Percentiles rank a stretch among this genome's conserved stretches.
Conservation (phyloP, 37 sponge, comb jelly and placozoan genomes). For the Amphimedon queenslandica region DNA sequence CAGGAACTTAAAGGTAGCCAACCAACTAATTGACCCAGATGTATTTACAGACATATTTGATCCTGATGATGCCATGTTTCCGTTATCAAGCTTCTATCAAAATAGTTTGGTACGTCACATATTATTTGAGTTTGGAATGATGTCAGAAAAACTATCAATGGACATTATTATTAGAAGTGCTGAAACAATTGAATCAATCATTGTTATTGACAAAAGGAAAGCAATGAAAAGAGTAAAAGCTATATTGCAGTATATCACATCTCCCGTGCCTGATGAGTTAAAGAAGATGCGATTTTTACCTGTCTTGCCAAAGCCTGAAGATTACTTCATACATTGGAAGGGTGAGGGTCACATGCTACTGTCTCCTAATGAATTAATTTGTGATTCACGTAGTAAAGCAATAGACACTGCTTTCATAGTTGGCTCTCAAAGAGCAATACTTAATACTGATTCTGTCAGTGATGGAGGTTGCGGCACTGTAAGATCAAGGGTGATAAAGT, state of each 20-base stretch:
- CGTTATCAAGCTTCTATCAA: conserved; percentile 7
- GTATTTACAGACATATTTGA: conserved; percentile 5
- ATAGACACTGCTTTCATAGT: not conserved
- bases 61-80: conserved; percentile 49
- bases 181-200: too few species aligned
- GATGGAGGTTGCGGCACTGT: too few species aligned
- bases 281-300: conserved; percentile 1
- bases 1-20: too few species aligned
- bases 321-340: too few species aligned
- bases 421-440: too few species aligned
- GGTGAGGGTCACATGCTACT: too few species aligned
- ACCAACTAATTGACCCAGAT: too few species aligned
- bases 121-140: not conserved
- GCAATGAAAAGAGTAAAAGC: too few species aligned
- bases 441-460: too few species aligned
- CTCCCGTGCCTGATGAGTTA: too few species aligned
- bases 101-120: too few species aligned
- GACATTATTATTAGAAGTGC: conserved; percentile 43
- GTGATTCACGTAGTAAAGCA: too few species aligned
- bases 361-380: conserved; percentile 18
- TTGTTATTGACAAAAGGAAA: not conserved
- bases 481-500: not conserved
- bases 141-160: conserved; percentile 14
- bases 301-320: conserved; percentile 40
- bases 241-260: conserved; percentile 4